Evolutionary conservation across 2,888 invertebrate genomes (phyloP), one percentile per base, ranked within the genome.

Genomic region (Mythimna impura): DNA sequence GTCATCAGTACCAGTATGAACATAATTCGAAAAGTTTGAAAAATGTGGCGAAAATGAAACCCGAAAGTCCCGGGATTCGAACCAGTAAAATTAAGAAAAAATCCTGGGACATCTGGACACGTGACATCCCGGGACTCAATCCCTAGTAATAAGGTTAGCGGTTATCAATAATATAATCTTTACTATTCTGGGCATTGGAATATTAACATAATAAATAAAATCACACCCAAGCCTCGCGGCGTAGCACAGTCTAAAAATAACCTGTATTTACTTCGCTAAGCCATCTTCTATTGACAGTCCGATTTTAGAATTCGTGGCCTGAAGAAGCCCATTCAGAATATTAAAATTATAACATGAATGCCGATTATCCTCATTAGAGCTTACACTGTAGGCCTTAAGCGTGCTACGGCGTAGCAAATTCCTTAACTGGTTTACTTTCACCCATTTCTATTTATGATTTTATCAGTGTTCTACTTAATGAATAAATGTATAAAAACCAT

Each of bases 181-280:
- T 65, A 5, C 17, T 22, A 34, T 22, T 17, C n/a, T 34, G 17
- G 17, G 5, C n/a, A 52, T 52, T 52, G 25, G 5, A 58, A 66
- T 12, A 58, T 36, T 12, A 40, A 9, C 14, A 25, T n/a, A 20
- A 47, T 17, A 25, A 30, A 57, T 4, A 25, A 57, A 30, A 8
- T 17, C 7, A 25, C 14, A 30, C 7, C 14, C 14, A 12, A 40
- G 14, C 40, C 22, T 40, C 47, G 22, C 36, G 50, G 17, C 57
- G 78, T 78, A 78, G 71, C 78, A 67, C 9, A 22, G 20, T 58
- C 40, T 50, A 52, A 61, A 12, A 70, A 57, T 34, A 20, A 57
- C 10, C 22, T 47, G 20, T 20, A 30, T 57, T 57, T 67, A 25
- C 30, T 8, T 52, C 9, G 14, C 36, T 6, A 14, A 10, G n/a